Evolutionary conservation across 1,140 invertebrate genomes (phyloP), one percentile per base, ranked within the genome.

Genomic region (Agrypnia vestita): DNA sequence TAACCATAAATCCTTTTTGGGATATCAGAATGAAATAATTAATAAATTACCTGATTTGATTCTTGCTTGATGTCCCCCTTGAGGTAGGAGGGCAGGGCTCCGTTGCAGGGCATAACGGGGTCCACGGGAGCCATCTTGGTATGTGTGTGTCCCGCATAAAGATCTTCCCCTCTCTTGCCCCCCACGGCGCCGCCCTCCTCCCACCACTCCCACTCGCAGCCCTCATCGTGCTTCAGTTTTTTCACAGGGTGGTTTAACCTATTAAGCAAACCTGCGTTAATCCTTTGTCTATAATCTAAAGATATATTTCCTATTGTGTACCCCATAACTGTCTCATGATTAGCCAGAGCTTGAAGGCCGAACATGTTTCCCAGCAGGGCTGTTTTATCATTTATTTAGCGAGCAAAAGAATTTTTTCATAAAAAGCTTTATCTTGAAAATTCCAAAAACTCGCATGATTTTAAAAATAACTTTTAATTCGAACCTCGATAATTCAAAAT

Each of bases 211-310:
- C 69, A 72, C 49, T 74, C 76, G 67, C 47, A 62, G 71, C 83
- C 86, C 75, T 86, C 85, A 77, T 91, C 91, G 21, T 87, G 86
- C 85, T 93, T 96, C 86, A 96, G 95, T 84, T 94, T 93, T 87
- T 97, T 97, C 46, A 97, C 95, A 0, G 96, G 95, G 90, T 96
- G 94, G 87, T 96, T 94, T 76, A 97, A 89, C 94, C 94, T 95
- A 84, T 73, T 59, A n/a, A 67, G 80, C 56, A 81, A 17, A 79
- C 25, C 51, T 3, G 49, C 47, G 49, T 11, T 47, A n/a, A 25
- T 10, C 7, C 53, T 4, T 10, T n/a, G 51, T 13, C 49, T 21
- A 8, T 0, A 3, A 44, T 71, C 15, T 12, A 72, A n/a, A n/a
- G n/a, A n/a, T n/a, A n/a, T n/a, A n/a, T n/a, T n/a, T 43, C 43